Evolutionary conservation across 2,888 invertebrate genomes (phyloP).

Genomic region (Falcaria lacertinaria): DNA sequence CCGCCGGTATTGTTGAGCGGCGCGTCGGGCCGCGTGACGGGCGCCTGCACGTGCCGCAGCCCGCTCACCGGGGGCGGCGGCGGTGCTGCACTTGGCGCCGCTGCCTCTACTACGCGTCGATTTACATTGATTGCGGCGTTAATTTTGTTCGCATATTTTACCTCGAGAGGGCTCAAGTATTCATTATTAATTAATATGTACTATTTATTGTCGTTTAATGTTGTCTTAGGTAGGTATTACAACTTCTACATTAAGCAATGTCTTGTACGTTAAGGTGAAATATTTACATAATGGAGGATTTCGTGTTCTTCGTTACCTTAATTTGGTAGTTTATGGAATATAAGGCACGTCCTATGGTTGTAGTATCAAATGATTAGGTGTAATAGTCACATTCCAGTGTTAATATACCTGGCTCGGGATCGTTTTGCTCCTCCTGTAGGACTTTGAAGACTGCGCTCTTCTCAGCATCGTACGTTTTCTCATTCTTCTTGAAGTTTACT

Average conservation of each 20-base stretch:
- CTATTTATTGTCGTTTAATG: too few relatives aligned
- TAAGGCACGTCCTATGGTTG: background rate
- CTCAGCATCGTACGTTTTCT: constrained; percentile 91
- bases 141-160: constrained; percentile 17
- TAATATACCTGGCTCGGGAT: constrained; percentile 87
- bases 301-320: background rate
- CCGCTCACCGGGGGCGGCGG: constrained; percentile 72
- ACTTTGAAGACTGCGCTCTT: constrained; percentile 95
- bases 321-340: background rate
- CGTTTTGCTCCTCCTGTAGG: constrained; percentile 92
- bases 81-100: constrained; percentile 37
- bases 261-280: background rate
- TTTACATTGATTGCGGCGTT: constrained; percentile 25
- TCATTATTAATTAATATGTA: too few relatives aligned
- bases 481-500: constrained; percentile 97
- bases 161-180: background rate
- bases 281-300: background rate
- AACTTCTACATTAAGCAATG: too few relatives aligned
- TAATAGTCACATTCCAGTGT: background rate
- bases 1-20: constrained; percentile 84
- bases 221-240: too few relatives aligned
- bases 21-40: constrained; percentile 82
- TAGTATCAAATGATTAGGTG: background rate
- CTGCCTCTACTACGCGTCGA: constrained; percentile 57
- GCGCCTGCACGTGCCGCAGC: constrained; percentile 87